Percentiles rank a stretch among this genome's conserved stretches.
phyloP scores from a whole-genome alignment of 2,797 vertebrate genomes.

The Aselliscus stoliczkanus region DNA sequence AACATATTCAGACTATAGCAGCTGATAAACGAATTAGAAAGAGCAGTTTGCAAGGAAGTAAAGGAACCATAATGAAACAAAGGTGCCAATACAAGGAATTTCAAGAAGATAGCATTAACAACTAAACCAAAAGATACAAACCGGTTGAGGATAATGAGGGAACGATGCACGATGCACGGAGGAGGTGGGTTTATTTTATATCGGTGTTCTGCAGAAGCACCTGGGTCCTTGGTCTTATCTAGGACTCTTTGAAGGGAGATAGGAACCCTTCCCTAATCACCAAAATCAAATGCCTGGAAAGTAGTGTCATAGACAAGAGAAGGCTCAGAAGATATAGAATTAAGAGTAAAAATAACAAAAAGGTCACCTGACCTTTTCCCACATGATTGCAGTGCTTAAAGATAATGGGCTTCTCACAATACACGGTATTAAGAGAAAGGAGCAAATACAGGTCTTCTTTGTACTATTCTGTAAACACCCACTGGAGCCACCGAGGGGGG shows the following conservation, averaged over 20 bases:
- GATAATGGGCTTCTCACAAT: background rate
- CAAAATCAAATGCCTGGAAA: background rate
- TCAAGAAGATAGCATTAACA: background rate
- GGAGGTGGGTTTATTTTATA: background rate
- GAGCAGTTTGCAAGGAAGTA: background rate
- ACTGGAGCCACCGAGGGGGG: background rate
- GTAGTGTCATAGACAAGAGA: background rate
- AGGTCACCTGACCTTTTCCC: background rate
- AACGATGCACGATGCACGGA: background rate
- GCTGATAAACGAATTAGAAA: background rate
- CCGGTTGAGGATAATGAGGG: background rate
- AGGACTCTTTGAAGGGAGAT: background rate
- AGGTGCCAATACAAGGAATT: background rate
- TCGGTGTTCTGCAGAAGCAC: background rate
- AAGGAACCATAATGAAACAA: background rate
- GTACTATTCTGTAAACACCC: background rate
- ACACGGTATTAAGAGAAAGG: background rate
- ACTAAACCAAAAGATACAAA: constrained; percentile 1
- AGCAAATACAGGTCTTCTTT: background rate
- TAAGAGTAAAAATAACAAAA: background rate
- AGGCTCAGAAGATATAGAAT: background rate
- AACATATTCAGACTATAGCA: background rate
- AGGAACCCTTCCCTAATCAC: background rate
- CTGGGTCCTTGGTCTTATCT: background rate
- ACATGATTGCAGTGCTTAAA: background rate